These are phyloP conservation scores for Tiliqua scincoides DNA, from an alignment of 2,113 vertebrate genomes.

Conservation along the genomic window DNA sequence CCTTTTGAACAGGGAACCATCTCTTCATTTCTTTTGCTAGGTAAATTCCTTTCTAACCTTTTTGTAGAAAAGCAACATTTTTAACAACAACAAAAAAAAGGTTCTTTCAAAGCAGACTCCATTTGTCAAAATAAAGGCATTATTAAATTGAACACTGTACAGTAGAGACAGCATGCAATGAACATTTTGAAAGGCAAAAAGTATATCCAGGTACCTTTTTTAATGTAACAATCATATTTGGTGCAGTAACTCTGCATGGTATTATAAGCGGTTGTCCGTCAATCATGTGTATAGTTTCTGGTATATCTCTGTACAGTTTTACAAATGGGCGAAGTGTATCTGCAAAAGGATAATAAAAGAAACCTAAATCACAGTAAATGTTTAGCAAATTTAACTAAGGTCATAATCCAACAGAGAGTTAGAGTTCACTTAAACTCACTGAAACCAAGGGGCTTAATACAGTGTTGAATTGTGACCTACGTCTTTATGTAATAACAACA, in stretches of 20 bases:
- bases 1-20: too few species aligned
- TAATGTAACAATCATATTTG: conserved; percentile 83
- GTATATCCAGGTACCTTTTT: conserved; percentile 71
- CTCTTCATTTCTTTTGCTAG: too few species aligned
- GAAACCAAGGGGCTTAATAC: not conserved
- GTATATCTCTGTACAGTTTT: conserved; percentile 79
- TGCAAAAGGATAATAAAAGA: conserved; percentile 70
- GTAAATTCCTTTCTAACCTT: not conserved
- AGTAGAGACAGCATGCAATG: not conserved
- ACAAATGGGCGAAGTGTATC: conserved; percentile 89
- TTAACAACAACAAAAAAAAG: not conserved
- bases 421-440: not conserved
- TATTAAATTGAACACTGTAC: not conserved
- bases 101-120: not conserved
- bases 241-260: conserved; percentile 92
- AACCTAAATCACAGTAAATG: not conserved
- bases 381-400: not conserved
- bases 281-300: conserved; percentile 83
- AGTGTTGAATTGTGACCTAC: not conserved
- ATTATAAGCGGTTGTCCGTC: conserved; percentile 84
- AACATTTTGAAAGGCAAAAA: not conserved
- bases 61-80: not conserved
- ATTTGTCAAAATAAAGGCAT: not conserved
- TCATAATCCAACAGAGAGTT: not conserved
- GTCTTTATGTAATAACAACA: too few species aligned